Evolutionary conservation across 2,113 vertebrate species (phyloP), one percentile per base, ranked within the genome.

Genomic region (Festucalex cinctus): DNA sequence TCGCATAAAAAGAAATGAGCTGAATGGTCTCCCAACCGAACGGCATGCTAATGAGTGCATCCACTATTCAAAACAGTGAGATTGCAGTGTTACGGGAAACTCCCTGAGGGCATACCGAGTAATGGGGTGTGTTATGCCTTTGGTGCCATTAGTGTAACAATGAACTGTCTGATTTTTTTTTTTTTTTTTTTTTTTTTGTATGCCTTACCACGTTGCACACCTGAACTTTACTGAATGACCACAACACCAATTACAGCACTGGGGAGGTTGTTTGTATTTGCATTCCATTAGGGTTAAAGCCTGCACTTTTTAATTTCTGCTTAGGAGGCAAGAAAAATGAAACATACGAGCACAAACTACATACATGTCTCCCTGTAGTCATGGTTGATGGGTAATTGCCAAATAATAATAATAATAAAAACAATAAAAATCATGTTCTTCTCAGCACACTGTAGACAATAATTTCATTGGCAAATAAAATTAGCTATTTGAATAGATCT

Each of bases 1-100:
- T 82, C 39, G 56, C 63, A 84, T 81, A 78, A 69, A 79, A 65
- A 57, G 35, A 37, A 73, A 73, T 61, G 53, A 65, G 32, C 35
- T 24, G 12, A 69, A 10, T 1, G 6, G 0, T 9, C 16, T 24
- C 32, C 62, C 48, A 0, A 70, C 71, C 74, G 46, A 64, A 58
- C 53, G 59, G 70, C 60, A 67, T 63, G 32, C 32, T 69, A 78
- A 72, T 73, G 49, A 66, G 64, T 56, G 36, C 71, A 70, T 70
- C 59, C 58, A 36, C 73, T 75, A 37, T 74, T 76, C 41, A 46
- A 32, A 32, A 65, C 57, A 64, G 32, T 57, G 35, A 67, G 70
- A 58, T 37, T 46, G 12, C 9, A 41, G 59, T 77, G 63, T 70
- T 79, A 69, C 78, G 76, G 71, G 63, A 67, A 79, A 54, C 28